Conservation (phyloP, 2,888 invertebrate species). For the Ptilodon capucinus region DNA sequence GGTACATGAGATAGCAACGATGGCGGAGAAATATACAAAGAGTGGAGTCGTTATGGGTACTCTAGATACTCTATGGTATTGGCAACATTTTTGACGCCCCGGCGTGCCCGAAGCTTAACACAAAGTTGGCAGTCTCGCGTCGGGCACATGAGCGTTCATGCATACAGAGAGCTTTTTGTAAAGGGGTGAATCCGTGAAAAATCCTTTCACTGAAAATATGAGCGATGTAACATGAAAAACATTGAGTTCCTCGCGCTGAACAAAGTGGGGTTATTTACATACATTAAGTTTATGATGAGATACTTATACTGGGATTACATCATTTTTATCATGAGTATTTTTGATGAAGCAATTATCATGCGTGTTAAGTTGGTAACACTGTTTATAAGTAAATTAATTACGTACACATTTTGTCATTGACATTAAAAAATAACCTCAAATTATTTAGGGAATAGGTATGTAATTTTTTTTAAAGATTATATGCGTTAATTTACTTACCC, state of each 20-base stretch:
- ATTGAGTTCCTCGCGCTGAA: slow-evolving; percentile 10
- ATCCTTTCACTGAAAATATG: slow-evolving; percentile 16
- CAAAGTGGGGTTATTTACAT: slow-evolving; percentile 4
- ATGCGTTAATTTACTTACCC: too few relatives aligned
- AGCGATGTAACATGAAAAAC: slow-evolving; percentile 17
- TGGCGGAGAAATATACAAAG: too few relatives aligned
- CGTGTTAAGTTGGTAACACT: neutral
- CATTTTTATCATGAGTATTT: neutral
- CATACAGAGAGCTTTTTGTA: slow-evolving; percentile 25
- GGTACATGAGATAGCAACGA: too few relatives aligned
- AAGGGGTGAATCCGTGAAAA: slow-evolving; percentile 8
- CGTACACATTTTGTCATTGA: too few relatives aligned
- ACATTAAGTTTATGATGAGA: slow-evolving; percentile 5
- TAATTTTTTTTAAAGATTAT: too few relatives aligned
- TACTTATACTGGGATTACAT: slow-evolving; percentile 3
- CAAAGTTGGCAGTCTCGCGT: slow-evolving; percentile 5
- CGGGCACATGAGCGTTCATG: slow-evolving; percentile 19
- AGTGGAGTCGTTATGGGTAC: too few relatives aligned
- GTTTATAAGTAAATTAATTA: too few relatives aligned
- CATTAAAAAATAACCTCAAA: too few relatives aligned
- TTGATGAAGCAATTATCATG: neutral
- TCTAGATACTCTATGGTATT: too few relatives aligned
- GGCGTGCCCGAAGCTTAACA: too few relatives aligned
- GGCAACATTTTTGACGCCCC: too few relatives aligned
- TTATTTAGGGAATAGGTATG: too few relatives aligned